Evolutionary conservation across 2,888 invertebrate species (phyloP).

Genomic region (Xanthostigma xanthostigma): DNA sequence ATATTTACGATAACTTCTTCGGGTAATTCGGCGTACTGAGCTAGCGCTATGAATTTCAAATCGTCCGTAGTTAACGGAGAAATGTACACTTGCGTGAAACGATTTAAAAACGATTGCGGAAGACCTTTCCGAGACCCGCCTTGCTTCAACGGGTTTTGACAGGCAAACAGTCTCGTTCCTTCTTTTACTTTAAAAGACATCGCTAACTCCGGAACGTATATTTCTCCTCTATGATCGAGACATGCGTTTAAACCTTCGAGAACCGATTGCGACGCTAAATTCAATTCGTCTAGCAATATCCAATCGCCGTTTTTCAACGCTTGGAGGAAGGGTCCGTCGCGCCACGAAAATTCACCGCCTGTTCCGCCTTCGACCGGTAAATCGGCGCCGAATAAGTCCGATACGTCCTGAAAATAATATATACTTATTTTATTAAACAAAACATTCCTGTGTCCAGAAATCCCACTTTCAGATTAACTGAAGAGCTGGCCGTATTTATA

Average conservation of each 20-base stretch:
- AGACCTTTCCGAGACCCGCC: conserved; percentile 93
- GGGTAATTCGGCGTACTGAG: conserved; percentile 47
- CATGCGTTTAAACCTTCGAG: conserved; percentile 97
- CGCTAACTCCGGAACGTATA: conserved; percentile 89
- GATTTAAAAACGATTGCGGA: conserved; percentile 91
- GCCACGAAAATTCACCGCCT: conserved; percentile 84
- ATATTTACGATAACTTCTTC: conserved; percentile 48
- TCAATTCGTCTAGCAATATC: conserved; percentile 95
- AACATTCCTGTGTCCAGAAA: too few species aligned
- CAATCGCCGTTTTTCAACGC: conserved; percentile 88
- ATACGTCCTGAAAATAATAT: conserved; percentile 55
- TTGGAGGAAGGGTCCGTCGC: conserved; percentile 87
- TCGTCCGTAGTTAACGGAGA: conserved; percentile 50
- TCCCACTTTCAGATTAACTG: too few species aligned
- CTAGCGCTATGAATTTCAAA: conserved; percentile 45
- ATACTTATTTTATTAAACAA: too few species aligned
- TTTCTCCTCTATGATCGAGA: conserved; percentile 91
- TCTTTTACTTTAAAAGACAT: conserved; percentile 63
- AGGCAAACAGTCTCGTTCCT: conserved; percentile 80
- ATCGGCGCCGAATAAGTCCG: conserved; percentile 96
- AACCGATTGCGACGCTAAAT: conserved; percentile 95
- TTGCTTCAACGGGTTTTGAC: conserved; percentile 92
- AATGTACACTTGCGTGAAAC: conserved; percentile 82
- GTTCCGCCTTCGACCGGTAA: conserved; percentile 79
- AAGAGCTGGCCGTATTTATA: too few species aligned